Percentiles rank a stretch among this genome's conserved stretches.
phyloP scores from a whole-genome alignment of 1,140 invertebrate species.

The Bombus picipes region DNA sequence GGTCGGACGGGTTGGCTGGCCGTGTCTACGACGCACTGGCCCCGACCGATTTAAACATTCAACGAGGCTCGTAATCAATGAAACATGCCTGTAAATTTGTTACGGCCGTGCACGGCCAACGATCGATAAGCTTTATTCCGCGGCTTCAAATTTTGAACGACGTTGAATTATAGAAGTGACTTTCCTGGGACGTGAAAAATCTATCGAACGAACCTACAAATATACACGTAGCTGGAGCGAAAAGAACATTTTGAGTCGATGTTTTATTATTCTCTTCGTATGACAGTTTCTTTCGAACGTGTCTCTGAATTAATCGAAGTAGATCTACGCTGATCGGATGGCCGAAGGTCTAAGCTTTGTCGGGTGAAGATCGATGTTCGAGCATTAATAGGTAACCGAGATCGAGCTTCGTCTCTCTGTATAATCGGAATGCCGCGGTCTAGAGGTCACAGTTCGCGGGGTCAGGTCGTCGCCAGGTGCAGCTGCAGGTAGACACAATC shows the following conservation, averaged over 20 bases:
- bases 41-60: constrained; percentile 38
- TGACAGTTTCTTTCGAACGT: background rate
- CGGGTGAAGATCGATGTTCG: background rate
- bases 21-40: background rate
- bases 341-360: background rate
- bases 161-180: constrained; percentile 21
- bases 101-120: background rate
- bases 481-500: constrained; percentile 55
- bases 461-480: constrained; percentile 69
- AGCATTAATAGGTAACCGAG: constrained; percentile 47
- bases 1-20: background rate
- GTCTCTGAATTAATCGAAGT: background rate
- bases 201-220: background rate
- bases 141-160: constrained; percentile 11
- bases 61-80: constrained; percentile 35
- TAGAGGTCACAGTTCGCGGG: constrained; percentile 67
- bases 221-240: background rate
- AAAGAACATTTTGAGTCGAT: background rate
- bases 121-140: constrained; percentile 33
- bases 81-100: constrained; percentile 40
- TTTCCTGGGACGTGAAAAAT: background rate
- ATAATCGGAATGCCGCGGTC: constrained; percentile 54
- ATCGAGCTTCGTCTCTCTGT: constrained; percentile 47
- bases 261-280: background rate
- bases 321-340: background rate